Evolutionary conservation across 2,888 invertebrate genomes (phyloP).

Genomic region (Perithous albicinctus): DNA sequence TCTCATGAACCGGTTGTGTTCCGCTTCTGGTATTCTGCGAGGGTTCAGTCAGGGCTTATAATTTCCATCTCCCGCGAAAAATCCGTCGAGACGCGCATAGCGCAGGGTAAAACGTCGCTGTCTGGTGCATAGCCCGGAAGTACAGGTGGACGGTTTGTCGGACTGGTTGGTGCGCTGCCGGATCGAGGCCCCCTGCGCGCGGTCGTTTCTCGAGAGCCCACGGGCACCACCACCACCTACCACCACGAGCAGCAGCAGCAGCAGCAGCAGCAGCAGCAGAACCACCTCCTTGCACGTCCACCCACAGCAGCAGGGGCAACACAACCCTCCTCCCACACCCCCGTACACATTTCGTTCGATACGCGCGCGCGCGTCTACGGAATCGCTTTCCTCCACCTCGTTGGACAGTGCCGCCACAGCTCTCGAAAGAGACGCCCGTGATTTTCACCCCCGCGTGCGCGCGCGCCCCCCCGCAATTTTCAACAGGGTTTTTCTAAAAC

Average conservation of each 20-base stretch:
- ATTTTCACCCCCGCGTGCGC: slow-evolving; percentile 75
- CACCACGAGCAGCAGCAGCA: slow-evolving; percentile 31
- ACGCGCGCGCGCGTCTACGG: slow-evolving; percentile 78
- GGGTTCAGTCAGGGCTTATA: slow-evolving; percentile 53
- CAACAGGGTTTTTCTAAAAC: slow-evolving; percentile 64
- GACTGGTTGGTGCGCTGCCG: slow-evolving; percentile 49
- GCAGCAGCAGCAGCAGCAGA: too few relatives aligned
- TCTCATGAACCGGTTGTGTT: background rate
- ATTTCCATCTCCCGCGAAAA: slow-evolving; percentile 45
- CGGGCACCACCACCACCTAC: slow-evolving; percentile 20
- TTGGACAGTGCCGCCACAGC: slow-evolving; percentile 83
- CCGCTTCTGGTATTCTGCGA: slow-evolving; percentile 3
- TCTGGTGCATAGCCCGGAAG: background rate
- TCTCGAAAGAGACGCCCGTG: slow-evolving; percentile 83
- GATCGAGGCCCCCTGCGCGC: slow-evolving; percentile 13
- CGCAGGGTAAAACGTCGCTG: slow-evolving; percentile 22
- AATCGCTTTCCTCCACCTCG: slow-evolving; percentile 73
- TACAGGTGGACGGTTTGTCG: slow-evolving; percentile 20
- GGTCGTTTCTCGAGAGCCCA: slow-evolving; percentile 26
- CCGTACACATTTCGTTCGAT: slow-evolving; percentile 74
- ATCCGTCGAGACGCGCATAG: slow-evolving; percentile 23
- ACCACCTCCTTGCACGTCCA: slow-evolving; percentile 31
- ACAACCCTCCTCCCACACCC: slow-evolving; percentile 53
- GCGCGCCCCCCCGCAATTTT: slow-evolving; percentile 64
- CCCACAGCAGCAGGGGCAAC: slow-evolving; percentile 29